Evolutionary conservation across 2,113 vertebrate genomes (phyloP), one percentile per base, ranked within the genome.

Genomic region (Actenoides hombroni): DNA sequence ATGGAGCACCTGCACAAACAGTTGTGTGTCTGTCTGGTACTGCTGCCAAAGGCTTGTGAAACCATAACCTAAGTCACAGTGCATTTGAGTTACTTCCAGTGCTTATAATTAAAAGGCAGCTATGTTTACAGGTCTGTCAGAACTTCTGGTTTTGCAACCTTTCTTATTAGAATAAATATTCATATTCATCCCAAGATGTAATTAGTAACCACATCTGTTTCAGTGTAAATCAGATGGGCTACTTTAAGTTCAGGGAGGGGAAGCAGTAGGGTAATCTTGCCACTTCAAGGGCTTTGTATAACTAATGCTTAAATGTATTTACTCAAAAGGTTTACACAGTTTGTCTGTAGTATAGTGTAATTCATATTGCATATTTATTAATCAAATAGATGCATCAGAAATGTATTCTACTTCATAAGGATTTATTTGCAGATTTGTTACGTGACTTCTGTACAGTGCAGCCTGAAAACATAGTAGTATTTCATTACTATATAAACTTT

Each of bases 1-100:
- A 11, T 42, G 69, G 42, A 94, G 69, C 93, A 91, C 90, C 95
- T 96, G 96, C 3, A 13, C 70, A 89, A 88, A 94, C 83, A 94
- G 60, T 92, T 78, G 64, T 54, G 37, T 92, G 68, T 86, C 71
- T 96, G 54, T 69, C 91, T 92, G 68, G 23, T 78, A 33, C 51
- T 68, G 51, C 51, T 87, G 69, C 74, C 74, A 59, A 83, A 81
- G 69, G 33, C 78, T 71, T 95, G 42, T 82, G 90, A 95, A 93
- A 91, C 40, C 21, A 13, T 53, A 83, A 40, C 71, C 64, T 65
- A 85, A 92, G 51, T 91, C 51, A 57, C 21, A 40, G 33, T 82
- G 46, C 42, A 84, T 94, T 83, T 84, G 78, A 89, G 65, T 61
- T 87, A 33, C 56, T 69, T 94, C 65, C 64, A 94, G 46, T 71